Percentiles rank a stretch among this genome's conserved stretches.
Evolutionary conservation across 1,140 invertebrate species (phyloP).

Genomic region (Chrysomallon squamiferum): DNA sequence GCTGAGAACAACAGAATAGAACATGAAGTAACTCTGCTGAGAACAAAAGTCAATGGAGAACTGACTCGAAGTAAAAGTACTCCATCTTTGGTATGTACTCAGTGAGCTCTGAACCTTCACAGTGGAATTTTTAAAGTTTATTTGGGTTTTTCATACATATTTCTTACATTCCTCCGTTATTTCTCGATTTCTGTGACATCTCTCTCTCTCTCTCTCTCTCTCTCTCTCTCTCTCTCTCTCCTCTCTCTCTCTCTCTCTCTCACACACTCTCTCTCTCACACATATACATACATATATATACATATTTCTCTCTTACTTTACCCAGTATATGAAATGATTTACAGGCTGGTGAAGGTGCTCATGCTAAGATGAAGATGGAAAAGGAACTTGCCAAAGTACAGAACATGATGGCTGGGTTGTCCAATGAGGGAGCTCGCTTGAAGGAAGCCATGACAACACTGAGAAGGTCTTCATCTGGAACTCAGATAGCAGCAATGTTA

Average conservation of each 20-base stretch:
- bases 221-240: too few species aligned
- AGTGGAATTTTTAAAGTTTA: too few species aligned
- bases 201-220: too few species aligned
- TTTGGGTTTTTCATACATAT: too few species aligned
- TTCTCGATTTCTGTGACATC: too few species aligned
- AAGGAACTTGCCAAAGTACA: slow-evolving; percentile 83
- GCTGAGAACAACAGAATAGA: slow-evolving; percentile 87
- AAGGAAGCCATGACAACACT: slow-evolving; percentile 82
- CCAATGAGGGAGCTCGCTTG: slow-evolving; percentile 81
- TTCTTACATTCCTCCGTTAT: too few species aligned
- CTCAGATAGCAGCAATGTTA: slow-evolving; percentile 25
- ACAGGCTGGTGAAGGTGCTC: slow-evolving; percentile 57
- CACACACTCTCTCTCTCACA: too few species aligned
- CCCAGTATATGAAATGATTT: slow-evolving; percentile 14
- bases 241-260: too few species aligned
- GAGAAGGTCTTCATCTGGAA: slow-evolving; percentile 69
- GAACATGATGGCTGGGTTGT: slow-evolving; percentile 81
- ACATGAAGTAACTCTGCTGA: slow-evolving; percentile 82
- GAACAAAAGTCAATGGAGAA: slow-evolving; percentile 82
- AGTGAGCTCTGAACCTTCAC: too few species aligned
- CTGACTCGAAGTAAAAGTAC: slow-evolving; percentile 58
- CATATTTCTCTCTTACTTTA: not conserved
- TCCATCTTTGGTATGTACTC: slow-evolving; percentile 48
- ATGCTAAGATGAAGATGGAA: slow-evolving; percentile 69
- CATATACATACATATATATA: too few species aligned